Conservation (phyloP, 2,113 vertebrate species). For the Oreochromis tanganicae region DNA sequence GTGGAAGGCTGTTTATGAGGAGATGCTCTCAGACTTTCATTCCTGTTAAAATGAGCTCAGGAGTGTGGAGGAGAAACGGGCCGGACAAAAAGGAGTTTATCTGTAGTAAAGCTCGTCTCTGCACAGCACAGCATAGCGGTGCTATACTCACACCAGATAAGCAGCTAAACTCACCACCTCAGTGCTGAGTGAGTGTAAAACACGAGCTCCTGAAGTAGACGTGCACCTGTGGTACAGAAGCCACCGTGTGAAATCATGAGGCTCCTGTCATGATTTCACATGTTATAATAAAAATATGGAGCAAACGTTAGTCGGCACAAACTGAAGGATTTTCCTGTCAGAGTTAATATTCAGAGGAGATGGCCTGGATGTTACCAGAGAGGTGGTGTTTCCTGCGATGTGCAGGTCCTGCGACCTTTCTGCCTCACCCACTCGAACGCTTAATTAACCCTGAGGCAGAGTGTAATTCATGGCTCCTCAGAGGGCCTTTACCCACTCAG, state of each 20-base stretch:
- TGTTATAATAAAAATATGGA: neutral
- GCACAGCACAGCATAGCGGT: neutral
- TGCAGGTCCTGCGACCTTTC: neutral
- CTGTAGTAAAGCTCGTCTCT: neutral
- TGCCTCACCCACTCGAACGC: neutral
- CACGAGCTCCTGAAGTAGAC: neutral
- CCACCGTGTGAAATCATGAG: neutral
- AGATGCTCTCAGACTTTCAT: neutral
- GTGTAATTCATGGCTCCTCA: neutral
- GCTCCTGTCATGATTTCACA: accelerated
- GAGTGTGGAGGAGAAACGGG: neutral
- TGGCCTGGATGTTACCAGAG: neutral
- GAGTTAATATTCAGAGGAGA: neutral
- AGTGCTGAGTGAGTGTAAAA: neutral
- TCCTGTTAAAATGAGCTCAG: neutral
- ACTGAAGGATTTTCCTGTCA: neutral
- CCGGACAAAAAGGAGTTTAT: accelerated
- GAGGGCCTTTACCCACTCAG: neutral
- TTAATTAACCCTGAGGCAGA: neutral
- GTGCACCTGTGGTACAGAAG: neutral
- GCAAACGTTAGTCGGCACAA: neutral
- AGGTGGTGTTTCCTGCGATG: neutral
- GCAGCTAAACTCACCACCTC: neutral
- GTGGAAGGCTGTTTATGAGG: neutral
- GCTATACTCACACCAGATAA: neutral